phyloP scores from a whole-genome alignment of 2,797 vertebrate species.

The Falco berigora region DNA sequence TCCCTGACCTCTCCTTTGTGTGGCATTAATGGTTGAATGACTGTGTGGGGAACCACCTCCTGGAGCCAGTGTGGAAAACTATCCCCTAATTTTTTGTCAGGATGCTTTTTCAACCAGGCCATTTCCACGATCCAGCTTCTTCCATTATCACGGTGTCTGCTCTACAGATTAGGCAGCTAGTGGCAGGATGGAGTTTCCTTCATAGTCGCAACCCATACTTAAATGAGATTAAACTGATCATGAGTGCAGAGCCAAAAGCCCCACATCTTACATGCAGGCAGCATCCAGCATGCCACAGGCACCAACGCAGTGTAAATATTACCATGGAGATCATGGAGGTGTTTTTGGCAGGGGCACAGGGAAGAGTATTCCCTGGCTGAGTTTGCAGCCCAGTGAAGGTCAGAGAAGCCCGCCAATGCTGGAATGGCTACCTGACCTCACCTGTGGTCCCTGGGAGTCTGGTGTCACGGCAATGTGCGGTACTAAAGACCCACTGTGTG shows the following conservation, averaged over 20 bases:
- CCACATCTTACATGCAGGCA: not conserved
- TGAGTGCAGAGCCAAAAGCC: not conserved
- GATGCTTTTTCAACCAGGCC: not conserved
- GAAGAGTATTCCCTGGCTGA: not conserved
- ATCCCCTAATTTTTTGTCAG: not conserved
- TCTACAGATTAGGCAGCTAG: not conserved
- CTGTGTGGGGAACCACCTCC: not conserved
- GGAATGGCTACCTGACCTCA: not conserved
- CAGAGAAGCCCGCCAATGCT: not conserved
- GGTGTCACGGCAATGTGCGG: not conserved
- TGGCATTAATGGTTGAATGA: not conserved
- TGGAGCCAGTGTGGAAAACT: not conserved
- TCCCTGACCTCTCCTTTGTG: not conserved
- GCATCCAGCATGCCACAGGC: not conserved
- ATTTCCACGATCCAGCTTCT: not conserved
- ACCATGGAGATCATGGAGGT: not conserved
- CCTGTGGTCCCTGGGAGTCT: not conserved
- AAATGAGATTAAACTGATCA: not conserved
- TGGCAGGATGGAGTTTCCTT: not conserved
- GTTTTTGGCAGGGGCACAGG: not conserved
- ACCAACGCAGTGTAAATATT: not conserved
- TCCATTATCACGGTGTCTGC: not conserved
- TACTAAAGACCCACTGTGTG: not conserved
- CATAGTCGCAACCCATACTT: not conserved
- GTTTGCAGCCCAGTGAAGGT: not conserved